Base-by-base conservation (phyloP, 2,888 invertebrate species). In the Gasteruption jaculator region DNA sequence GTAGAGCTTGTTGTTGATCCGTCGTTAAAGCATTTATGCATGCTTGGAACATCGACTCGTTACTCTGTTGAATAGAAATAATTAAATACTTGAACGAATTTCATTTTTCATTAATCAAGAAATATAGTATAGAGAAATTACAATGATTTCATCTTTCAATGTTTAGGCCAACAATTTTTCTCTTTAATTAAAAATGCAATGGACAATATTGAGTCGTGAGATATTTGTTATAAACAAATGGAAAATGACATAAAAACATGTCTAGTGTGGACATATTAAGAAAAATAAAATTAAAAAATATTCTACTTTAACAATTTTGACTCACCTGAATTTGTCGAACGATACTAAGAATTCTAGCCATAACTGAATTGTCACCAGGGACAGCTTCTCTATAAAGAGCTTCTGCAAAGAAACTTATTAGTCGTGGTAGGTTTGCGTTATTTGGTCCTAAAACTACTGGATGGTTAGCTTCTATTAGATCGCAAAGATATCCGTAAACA, bases 401-500 rank as follows among this genome's bases (percentile, higher is more conserved):
- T 71, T 95, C 91, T 1, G 93, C 91, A 52, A 97, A 86, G 59
- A 92, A 85, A 53, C 82, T 81, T 54, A 97, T 80, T 51, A 97
- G 83, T 50, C 83, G 81, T 45, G 92, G 92, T 61, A 97, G 80
- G 72, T 96, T 96, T 57, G 83, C 79, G 61, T 93, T 91, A 64
- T 92, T 85, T 43, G 81, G 82, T 40, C 93, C 93, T 62, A 93
- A 76, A 47, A 96, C 82, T 43, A 84, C 76, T 14, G 90, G 85
- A 75, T 96, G 88, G 65, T 94, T 93, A 57, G 82, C 79, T 72
- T 94, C 92, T 50, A 95, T 86, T 54, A 97, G 79, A 76, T 96
- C 95, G 74, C 95, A 95, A 53, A 99, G 76, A 71, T 95, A 91
- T 43, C 87, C 88, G 72, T 96, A 99, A 49, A 99, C 89, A 67